Base-by-base conservation (phyloP, 2,797 vertebrate species). In the Aplochiton taeniatus region DNA sequence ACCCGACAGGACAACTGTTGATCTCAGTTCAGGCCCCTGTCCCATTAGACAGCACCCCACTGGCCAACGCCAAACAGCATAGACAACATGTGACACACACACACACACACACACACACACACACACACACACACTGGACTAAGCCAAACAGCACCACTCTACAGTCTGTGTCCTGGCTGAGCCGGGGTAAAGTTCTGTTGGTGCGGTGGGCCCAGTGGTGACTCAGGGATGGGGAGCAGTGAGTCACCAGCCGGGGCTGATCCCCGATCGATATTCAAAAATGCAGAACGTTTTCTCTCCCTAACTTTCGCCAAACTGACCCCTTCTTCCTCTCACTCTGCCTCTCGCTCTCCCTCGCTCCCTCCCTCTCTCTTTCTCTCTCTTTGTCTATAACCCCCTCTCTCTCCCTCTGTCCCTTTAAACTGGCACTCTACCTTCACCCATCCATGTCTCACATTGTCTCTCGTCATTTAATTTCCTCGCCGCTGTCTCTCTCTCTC, bases 211-310 rank as follows among this genome's bases (percentile, higher is more conserved):
- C 6, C 11, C 17, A 11, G 53, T 55, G 4, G 11, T 12, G 19
- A 20, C 14, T 55, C 19, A 20, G 53, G 19, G 31, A 8, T 9
- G 52, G 3, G 52, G 52, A 19, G 51, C 18, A 20, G 80, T 85
- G 77, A 88, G 72, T 88, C 84, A 85, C 71, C 72, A 6, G 31
- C 31, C 31, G 3, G 31, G 31, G 6, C 59, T 43, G 66, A 73
- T 80, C 75, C 82, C 72, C 78, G 83, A 90, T 88, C 81, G 71
- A 88, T 88, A 83, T 87, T 86, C 83, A 83, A 85, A 87, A 82
- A 70, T 6, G 69, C 71, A 71, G 75, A 74, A 61, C 20, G 61
- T 63, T 49, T 55, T 70, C 55, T 66, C 73, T 69, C n/a, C n/a
- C n/a, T n/a, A n/a, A n/a, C n/a, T n/a, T n/a, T n/a, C n/a, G n/a